These are phyloP conservation scores for Brachylomia viminalis DNA, from an alignment of 2,888 invertebrate species.

Conservation along the genomic window DNA sequence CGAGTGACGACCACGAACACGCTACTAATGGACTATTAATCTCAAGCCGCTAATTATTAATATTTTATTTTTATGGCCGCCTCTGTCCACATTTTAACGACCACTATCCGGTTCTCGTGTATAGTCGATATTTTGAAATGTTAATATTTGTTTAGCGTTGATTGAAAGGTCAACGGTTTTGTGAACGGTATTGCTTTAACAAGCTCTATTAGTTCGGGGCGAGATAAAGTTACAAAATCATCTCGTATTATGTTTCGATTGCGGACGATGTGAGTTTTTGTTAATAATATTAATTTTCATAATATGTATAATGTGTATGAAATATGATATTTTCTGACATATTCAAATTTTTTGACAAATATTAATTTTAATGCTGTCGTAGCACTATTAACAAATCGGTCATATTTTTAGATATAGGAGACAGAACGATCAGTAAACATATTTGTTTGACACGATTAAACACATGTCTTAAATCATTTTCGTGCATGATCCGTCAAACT, in stretches of 20 bases:
- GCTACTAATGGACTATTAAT: slow-evolving; percentile 85
- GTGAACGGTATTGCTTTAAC: slow-evolving; percentile 74
- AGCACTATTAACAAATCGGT: slow-evolving; percentile 64
- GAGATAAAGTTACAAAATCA: slow-evolving; percentile 78
- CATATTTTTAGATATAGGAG: slow-evolving; percentile 51
- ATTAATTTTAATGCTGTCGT: slow-evolving; percentile 68
- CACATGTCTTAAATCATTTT: slow-evolving; percentile 82
- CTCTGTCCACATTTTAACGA: slow-evolving; percentile 83
- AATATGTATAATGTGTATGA: slow-evolving; percentile 61
- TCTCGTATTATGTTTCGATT: slow-evolving; percentile 74
- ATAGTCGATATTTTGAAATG: slow-evolving; percentile 81
- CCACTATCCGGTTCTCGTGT: slow-evolving; percentile 84
- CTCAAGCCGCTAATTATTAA: slow-evolving; percentile 85
- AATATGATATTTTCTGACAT: slow-evolving; percentile 73
- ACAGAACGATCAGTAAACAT: slow-evolving; percentile 60
- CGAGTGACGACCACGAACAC: slow-evolving; percentile 71
- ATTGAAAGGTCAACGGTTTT: slow-evolving; percentile 84
- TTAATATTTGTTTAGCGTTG: slow-evolving; percentile 83
- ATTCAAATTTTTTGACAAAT: slow-evolving; percentile 66
- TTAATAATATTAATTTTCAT: slow-evolving; percentile 72
- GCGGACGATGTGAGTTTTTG: slow-evolving; percentile 62
- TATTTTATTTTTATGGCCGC: slow-evolving; percentile 86
- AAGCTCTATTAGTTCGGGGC: slow-evolving; percentile 71
- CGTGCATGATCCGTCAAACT: slow-evolving; percentile 86
- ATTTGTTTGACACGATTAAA: slow-evolving; percentile 72